phyloP scores from a whole-genome alignment of 30 jellyfish, hydroid and myxozoan genomes.

The Sanderia malayensis region DNA sequence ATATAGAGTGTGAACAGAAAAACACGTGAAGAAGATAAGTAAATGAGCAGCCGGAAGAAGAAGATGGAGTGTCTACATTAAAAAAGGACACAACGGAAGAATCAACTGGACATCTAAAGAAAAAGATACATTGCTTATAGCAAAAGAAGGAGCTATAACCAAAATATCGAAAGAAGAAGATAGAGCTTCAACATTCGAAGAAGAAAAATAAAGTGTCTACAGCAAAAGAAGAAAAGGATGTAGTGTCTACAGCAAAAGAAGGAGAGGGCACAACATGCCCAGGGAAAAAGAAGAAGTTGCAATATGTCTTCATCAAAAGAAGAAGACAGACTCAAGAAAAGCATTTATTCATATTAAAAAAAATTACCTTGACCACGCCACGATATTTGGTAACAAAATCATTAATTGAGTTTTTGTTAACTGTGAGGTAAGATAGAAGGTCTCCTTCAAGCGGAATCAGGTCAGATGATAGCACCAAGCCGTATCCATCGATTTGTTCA shows the following conservation, averaged over 20 bases:
- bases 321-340: neutral
- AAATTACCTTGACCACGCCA: neutral
- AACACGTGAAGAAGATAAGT: no score
- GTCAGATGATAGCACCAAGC: conserved; percentile 3
- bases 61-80: no score
- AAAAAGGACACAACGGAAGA: no score
- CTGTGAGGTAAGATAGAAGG: neutral
- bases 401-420: neutral
- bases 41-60: no score
- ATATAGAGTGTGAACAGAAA: no score
- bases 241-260: neutral
- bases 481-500: neutral
- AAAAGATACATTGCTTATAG: no score
- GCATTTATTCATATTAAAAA: no score
- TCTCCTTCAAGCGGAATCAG: neutral
- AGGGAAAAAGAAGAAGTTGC: neutral
- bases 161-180: no score
- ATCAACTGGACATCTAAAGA: no score
- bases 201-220: no score
- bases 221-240: neutral
- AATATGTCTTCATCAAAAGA: neutral
- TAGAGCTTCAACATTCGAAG: no score
- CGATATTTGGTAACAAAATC: neutral
- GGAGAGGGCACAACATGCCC: neutral
- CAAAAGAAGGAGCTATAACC: no score